Base-by-base conservation (phyloP, 2,888 invertebrate species). In the Ormia ochracea region DNA sequence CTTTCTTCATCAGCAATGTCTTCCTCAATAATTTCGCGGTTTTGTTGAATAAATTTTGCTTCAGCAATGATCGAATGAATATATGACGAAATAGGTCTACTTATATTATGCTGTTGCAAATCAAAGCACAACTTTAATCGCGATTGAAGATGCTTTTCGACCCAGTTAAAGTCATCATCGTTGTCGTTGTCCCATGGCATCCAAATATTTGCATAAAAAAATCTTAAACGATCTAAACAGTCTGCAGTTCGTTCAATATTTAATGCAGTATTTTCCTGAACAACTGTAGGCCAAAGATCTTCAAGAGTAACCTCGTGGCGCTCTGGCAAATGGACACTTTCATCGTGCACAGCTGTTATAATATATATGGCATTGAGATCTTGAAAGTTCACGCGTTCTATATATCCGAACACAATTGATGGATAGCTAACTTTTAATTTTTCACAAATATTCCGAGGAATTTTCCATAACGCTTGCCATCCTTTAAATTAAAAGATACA, bases 381-480 rank as follows among this genome's bases (percentile, higher is more conserved):
- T 5, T 87, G 83, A 52, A 90, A 91, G 48, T 91, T 88, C 0
- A 92, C 90, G 78, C 91, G 88, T 52, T 91, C 89, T 1, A 92
- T 90, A 68, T 90, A 90, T 0, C 92, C 92, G 31, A 91, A 88
- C 0, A 93, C 92, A n/a, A 92, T 88, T 0, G 92, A 91, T 0
- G 93, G 93, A 87, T 91, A 93, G 14, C 91, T 90, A n/a, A 93
- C 90, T 63, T 91, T 88, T 4, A 92, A 87, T 54, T 91, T 90
- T 83, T 92, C 92, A 81, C 93, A 93, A 7, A 90, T 91, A 4
- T 90, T 83, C 28, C 92, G 89, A 0, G 93, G 91, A 66, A 93
- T 91, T 86, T 92, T 93, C 93, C 93, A 93, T 38, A 93, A 84
- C 0, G 92, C 93, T 84, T 92, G 92, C 93, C 93, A 93, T 4